A percentile compares a stretch with the other conserved stretches of the same genome.
Conservation (phyloP, 1,140 invertebrate genomes). For the Helicoverpa zea region DNA sequence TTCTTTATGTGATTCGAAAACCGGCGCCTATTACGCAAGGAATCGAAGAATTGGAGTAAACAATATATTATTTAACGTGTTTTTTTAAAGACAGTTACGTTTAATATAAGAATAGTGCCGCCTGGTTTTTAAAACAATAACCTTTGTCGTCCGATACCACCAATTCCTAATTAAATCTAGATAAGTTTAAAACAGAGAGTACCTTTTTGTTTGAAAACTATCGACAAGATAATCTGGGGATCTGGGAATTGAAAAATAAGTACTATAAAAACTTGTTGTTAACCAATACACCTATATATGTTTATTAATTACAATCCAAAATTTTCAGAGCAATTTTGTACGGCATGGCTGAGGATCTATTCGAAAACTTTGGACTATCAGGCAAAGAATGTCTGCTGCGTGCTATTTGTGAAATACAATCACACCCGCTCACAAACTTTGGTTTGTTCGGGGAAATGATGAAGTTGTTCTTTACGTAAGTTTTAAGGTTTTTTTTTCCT, state of each 20-base stretch:
- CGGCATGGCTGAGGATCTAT: constrained; percentile 91
- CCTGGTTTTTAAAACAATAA: neutral
- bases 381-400: constrained; percentile 93
- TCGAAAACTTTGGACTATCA: constrained; percentile 92
- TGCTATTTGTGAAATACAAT: constrained; percentile 95
- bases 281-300: neutral
- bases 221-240: neutral
- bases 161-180: neutral
- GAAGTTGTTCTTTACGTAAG: constrained; percentile 93
- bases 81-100: neutral
- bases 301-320: too few relatives aligned
- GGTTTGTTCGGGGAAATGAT: constrained; percentile 93
- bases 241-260: neutral
- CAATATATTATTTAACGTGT: neutral
- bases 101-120: neutral
- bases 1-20: constrained; percentile 56
- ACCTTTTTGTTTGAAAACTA: neutral
- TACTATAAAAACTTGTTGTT: neutral
- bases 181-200: neutral
- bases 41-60: constrained; percentile 15
- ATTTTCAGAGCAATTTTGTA: constrained; percentile 90
- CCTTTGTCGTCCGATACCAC: neutral
- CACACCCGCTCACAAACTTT: constrained; percentile 91
- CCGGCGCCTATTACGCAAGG: constrained; percentile 43
- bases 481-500: constrained; percentile 46